Evolutionary conservation across 1,140 invertebrate species (phyloP).

Genomic region (Aphelenchoides fujianensis): DNA sequence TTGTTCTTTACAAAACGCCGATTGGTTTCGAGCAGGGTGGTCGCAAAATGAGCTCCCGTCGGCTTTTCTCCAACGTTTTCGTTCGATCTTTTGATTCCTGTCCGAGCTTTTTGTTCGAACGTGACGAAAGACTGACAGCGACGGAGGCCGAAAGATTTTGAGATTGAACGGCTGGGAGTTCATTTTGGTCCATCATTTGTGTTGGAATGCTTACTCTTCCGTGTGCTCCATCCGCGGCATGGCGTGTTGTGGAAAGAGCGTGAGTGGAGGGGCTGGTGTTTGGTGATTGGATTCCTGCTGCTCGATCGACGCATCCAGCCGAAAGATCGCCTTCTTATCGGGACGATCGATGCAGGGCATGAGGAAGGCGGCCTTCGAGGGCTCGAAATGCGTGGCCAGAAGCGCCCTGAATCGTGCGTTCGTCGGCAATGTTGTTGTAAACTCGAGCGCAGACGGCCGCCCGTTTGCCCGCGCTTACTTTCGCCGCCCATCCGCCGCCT

Average conservation of each 20-base stretch:
- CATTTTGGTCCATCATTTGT: too few species aligned
- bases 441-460: too few species aligned
- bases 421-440: conserved; percentile 5
- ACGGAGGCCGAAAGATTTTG: too few species aligned
- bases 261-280: background rate
- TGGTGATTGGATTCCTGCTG: background rate
- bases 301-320: background rate
- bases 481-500: background rate
- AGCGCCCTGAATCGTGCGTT: background rate
- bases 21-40: too few species aligned
- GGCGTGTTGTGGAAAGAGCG: background rate
- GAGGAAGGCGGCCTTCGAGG: background rate
- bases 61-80: too few species aligned
- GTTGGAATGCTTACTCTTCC: background rate
- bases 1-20: too few species aligned
- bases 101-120: too few species aligned
- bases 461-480: too few species aligned
- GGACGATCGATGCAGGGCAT: background rate
- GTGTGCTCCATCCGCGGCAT: background rate
- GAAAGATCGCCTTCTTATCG: background rate
- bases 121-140: too few species aligned
- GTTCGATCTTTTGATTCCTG: too few species aligned
- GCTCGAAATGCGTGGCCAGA: background rate
- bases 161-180: too few species aligned
- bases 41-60: too few species aligned